Conservation (phyloP, 2,113 vertebrate genomes). For the Apodemus sylvaticus region DNA sequence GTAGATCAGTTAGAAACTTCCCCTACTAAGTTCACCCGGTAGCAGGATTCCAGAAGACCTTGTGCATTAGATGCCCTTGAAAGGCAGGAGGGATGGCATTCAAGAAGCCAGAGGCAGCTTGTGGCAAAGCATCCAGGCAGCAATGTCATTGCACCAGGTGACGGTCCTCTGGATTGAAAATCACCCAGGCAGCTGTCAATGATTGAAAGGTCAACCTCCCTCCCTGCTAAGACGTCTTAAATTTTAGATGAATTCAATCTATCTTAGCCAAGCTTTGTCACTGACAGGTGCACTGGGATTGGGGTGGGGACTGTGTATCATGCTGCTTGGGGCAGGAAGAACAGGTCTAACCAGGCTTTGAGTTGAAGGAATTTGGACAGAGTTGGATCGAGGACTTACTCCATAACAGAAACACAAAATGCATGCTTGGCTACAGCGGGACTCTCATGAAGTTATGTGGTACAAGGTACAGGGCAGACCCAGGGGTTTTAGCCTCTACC, state of each 20-base stretch:
- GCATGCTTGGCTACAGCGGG: accelerated
- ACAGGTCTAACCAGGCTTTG: accelerated
- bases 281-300: accelerated
- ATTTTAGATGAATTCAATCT: slow-evolving; percentile 23
- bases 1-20: accelerated
- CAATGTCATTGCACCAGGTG: background rate
- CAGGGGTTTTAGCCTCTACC: background rate
- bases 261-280: background rate
- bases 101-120: background rate
- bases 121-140: background rate
- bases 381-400: accelerated
- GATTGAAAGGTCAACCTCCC: slow-evolving; percentile 48
- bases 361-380: no score
- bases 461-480: accelerated
- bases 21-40: accelerated
- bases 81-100: background rate
- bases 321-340: accelerated
- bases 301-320: accelerated
- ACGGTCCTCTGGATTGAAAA: background rate
- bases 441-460: accelerated
- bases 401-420: accelerated
- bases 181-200: background rate
- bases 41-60: background rate
- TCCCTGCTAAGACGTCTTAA: background rate
- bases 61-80: background rate